phyloP scores from a whole-genome alignment of 2,888 invertebrate genomes.

The Agriopis aurantiaria region DNA sequence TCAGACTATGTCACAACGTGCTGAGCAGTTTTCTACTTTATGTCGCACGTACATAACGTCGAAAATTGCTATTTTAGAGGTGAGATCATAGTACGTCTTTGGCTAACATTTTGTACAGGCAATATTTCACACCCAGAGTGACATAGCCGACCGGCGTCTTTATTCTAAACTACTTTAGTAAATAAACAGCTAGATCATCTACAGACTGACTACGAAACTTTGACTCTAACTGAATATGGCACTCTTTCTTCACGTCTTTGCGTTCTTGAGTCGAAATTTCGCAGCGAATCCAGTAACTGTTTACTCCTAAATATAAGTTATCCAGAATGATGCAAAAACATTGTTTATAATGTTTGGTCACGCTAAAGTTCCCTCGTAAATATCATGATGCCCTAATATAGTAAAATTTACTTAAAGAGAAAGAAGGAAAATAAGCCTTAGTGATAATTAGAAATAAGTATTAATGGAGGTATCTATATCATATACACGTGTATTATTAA shows the following conservation, averaged over 20 bases:
- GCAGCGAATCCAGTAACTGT: conserved; percentile 48
- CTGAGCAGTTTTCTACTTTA: conserved; percentile 8
- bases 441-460: conserved; percentile 40
- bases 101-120: not conserved
- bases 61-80: not conserved
- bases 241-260: conserved; percentile 12
- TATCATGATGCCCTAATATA: conserved; percentile 31
- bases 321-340: conserved; percentile 80
- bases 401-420: conserved; percentile 36
- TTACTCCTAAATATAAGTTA: conserved; percentile 82
- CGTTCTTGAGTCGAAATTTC: conserved; percentile 34
- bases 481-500: conserved; percentile 45
- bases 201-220: conserved; percentile 30
- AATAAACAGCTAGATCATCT: conserved; percentile 28
- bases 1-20: conserved; percentile 27
- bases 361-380: conserved; percentile 29
- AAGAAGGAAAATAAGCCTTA: conserved; percentile 37
- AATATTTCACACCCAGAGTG: conserved; percentile 14
- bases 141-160: conserved; percentile 30
- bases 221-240: conserved; percentile 28
- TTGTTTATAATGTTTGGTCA: conserved; percentile 35
- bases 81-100: conserved; percentile 14
- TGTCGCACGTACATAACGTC: not conserved
- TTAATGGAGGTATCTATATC: conserved; percentile 44
- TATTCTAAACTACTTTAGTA: conserved; percentile 38